These are phyloP conservation scores for Itoplectis maculator DNA, from an alignment of 2,888 invertebrate species.

Conservation along the genomic window DNA sequence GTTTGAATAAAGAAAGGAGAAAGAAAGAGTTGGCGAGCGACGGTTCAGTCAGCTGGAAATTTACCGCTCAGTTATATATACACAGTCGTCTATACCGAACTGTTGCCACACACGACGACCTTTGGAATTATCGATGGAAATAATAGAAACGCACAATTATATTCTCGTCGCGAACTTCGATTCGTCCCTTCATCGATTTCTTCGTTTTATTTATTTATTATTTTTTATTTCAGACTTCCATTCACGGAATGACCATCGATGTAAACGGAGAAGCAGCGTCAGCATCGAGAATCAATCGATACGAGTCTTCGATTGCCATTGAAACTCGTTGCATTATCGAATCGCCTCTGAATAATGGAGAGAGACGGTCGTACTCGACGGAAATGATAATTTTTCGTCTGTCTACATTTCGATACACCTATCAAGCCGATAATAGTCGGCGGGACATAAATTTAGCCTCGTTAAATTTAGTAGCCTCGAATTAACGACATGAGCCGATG, in stretches of 20 bases:
- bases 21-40: not conserved
- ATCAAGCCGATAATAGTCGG: conserved; percentile 11
- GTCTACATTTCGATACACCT: conserved; percentile 32
- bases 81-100: conserved; percentile 16
- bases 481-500: conserved; percentile 32
- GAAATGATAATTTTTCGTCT: conserved; percentile 47
- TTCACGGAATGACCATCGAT: not conserved
- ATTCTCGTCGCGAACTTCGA: not conserved
- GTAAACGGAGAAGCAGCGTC: not conserved
- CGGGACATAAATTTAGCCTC: conserved; percentile 54
- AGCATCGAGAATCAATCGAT: not conserved
- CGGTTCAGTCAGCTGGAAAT: conserved; percentile 42
- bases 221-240: not conserved
- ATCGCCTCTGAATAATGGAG: conserved; percentile 21
- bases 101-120: conserved; percentile 47
- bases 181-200: not conserved
- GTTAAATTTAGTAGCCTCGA: conserved; percentile 54
- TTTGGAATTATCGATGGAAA: conserved; percentile 40
- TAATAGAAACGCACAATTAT: conserved; percentile 34
- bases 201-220: not conserved
- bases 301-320: not conserved
- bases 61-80: not conserved
- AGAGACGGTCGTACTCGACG: not conserved
- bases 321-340: conserved; percentile 44
- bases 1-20: conserved; percentile 46